Evolutionary conservation across 2,888 invertebrate species (phyloP).

Genomic region (Timandra comae): DNA sequence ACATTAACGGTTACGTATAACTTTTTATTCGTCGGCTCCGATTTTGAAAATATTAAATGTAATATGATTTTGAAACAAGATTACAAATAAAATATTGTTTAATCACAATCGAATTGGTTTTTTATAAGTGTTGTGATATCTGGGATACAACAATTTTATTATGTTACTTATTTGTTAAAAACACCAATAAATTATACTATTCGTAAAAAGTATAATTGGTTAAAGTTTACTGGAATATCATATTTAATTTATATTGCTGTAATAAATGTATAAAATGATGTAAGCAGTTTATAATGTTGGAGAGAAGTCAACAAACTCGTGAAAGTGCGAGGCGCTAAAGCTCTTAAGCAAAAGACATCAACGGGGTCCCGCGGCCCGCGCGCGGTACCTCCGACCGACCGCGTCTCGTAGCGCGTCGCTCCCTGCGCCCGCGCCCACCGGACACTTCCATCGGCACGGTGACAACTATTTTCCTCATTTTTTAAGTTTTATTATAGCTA

Average conservation of each 20-base stretch:
- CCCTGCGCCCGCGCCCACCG: constrained; percentile 3
- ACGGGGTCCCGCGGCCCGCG: constrained; percentile 42
- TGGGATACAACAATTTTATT: too few relatives aligned
- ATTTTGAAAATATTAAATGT: constrained; percentile 17
- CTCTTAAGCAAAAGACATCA: constrained; percentile 69
- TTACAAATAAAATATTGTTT: too few relatives aligned
- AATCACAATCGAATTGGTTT: too few relatives aligned
- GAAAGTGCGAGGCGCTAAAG: constrained; percentile 48
- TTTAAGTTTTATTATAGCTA: constrained; percentile 20
- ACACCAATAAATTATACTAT: constrained; percentile 2
- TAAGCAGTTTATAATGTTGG: constrained; percentile 19
- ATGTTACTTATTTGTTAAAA: too few relatives aligned
- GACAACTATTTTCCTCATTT: background rate
- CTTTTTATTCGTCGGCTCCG: constrained; percentile 42
- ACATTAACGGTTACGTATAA: constrained; percentile 53
- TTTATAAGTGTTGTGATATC: too few relatives aligned
- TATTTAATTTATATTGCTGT: constrained; percentile 16
- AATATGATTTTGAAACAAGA: too few relatives aligned
- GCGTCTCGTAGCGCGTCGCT: constrained; percentile 22
- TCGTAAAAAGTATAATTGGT: constrained; percentile 13
- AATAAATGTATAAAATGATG: constrained; percentile 22
- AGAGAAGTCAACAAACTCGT: constrained; percentile 52
- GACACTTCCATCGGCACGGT: constrained; percentile 8
- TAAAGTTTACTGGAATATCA: constrained; percentile 11
- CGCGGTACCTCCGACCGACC: too few relatives aligned